Evolutionary conservation across 2,113 vertebrate genomes (phyloP).

Genomic region (Panthera uncia): DNA sequence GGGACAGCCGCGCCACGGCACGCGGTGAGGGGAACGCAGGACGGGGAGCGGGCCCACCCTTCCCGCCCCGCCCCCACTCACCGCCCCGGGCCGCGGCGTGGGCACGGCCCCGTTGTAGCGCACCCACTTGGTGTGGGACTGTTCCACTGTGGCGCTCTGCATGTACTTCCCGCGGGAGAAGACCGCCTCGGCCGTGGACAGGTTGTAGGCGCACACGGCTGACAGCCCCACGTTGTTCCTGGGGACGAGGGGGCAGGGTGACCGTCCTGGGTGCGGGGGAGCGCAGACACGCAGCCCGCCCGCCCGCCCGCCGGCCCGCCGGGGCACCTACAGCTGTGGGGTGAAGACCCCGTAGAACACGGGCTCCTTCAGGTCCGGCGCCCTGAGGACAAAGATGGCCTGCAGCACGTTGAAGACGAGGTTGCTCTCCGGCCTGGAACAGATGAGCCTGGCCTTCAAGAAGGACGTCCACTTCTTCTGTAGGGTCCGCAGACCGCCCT

Average conservation of each 20-base stretch:
- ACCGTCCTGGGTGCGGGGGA: accelerated
- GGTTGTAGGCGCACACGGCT: conserved; percentile 94
- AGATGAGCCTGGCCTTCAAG: conserved; percentile 96
- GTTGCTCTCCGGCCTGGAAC: conserved; percentile 93
- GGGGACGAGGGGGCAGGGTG: accelerated
- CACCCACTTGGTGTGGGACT: conserved; percentile 97
- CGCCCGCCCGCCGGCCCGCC: accelerated
- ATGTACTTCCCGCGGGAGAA: conserved; percentile 97
- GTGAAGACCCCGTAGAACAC: conserved; percentile 96
- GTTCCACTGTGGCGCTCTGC: conserved; percentile 96
- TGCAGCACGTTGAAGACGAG: conserved; percentile 97
- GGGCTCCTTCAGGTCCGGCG: conserved; percentile 86
- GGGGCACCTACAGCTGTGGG: conserved; percentile 93
- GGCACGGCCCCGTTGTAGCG: conserved; percentile 93
- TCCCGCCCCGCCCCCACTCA: conserved; percentile 81
- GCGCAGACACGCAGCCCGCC: accelerated
- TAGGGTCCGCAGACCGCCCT: conserved; percentile 94
- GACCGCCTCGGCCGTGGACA: conserved; percentile 91
- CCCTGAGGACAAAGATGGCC: conserved; percentile 93
- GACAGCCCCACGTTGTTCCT: conserved; percentile 97
- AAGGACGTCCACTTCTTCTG: conserved; percentile 99
- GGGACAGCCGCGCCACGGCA: too few relatives aligned
- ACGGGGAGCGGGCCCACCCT: too few relatives aligned
- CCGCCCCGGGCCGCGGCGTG: conserved; percentile 93
- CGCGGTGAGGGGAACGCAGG: too few relatives aligned